phyloP scores from a whole-genome alignment of 2,888 invertebrate species.

The Diaphora mendica region DNA sequence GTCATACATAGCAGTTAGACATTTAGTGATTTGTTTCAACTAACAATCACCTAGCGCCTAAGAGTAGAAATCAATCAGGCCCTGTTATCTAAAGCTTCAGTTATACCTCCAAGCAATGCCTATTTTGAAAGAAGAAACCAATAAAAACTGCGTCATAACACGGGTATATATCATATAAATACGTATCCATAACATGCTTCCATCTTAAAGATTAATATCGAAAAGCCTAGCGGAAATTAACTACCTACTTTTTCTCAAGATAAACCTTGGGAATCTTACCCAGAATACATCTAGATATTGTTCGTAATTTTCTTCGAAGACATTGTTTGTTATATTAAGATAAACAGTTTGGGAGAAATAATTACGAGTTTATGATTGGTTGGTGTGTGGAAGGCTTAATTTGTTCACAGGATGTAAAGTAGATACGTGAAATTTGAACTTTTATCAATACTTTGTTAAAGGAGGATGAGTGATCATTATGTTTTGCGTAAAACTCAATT shows the following conservation, averaged over 20 bases:
- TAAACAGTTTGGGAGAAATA: constrained; percentile 1
- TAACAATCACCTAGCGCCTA: no score
- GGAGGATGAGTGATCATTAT: not conserved
- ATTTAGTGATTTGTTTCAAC: no score
- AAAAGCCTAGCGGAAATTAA: constrained; percentile 16
- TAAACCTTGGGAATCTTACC: constrained; percentile 9
- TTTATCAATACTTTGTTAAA: not conserved
- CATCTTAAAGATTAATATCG: constrained; percentile 18
- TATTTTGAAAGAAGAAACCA: not conserved
- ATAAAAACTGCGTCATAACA: constrained; percentile 5
- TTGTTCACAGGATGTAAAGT: not conserved
- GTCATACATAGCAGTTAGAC: no score
- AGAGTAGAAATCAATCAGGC: not conserved
- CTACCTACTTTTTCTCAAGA: constrained; percentile 11
- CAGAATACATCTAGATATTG: constrained; percentile 2
- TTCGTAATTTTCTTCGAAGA: constrained; percentile 7
- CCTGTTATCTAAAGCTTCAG: not conserved
- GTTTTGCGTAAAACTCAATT: not conserved
- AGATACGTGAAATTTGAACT: not conserved
- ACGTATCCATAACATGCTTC: not conserved
- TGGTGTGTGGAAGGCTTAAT: not conserved
- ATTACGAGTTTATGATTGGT: not conserved
- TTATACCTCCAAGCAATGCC: not conserved
- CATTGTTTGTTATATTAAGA: constrained; percentile 4
- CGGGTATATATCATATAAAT: constrained; percentile 1